Base-by-base conservation (phyloP, 2,113 vertebrate genomes). In the Corythornis vintsioides region DNA sequence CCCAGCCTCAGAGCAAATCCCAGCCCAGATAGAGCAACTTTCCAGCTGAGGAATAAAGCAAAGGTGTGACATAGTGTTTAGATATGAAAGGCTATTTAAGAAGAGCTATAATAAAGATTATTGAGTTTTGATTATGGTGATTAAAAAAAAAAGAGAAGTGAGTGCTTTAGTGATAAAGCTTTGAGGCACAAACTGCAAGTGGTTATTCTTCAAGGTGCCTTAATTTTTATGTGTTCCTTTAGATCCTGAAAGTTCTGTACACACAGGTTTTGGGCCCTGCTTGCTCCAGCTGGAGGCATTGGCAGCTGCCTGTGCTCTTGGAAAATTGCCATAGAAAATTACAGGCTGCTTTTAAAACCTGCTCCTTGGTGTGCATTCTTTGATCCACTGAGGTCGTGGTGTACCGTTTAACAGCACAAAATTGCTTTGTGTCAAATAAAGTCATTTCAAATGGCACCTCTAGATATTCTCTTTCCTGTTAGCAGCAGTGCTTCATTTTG, bases 321-420 rank as follows among this genome's bases (percentile, higher is more conserved):
- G 57, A 91, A 88, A 83, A 88, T 10, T 77, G 57, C 57, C 45
- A 10, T 10, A 74, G 69, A 60, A 95, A 90, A 91, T 91, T 83
- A 80, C 20, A 86, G 76, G 24, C 61, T 80, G 26, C 19, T 95
- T 88, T 91, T 56, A 93, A 93, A 89, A 64, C 35, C 47, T 64
- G 13, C 13, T 76, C 38, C 83, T 88, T 45, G 43, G 9, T 90
- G 33, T 63, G 17, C 5, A 6, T 91, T 90, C 75, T 88, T 80
- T 89, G 72, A 86, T 80, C 56, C 24, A 12, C 45, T 50, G 59
- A 82, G 61, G 77, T 78, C n/a, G 21, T 3, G 7, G 29, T 45
- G 25, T 91, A 40, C 50, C 42, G 6, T 82, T 74, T 71, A 93
- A n/a, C 55, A 91, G 20, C 61, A 69, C 18, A n/a, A 71, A 80